Base-by-base conservation (phyloP, 2,113 vertebrate genomes). In the Thinocorus orbignyianus region DNA sequence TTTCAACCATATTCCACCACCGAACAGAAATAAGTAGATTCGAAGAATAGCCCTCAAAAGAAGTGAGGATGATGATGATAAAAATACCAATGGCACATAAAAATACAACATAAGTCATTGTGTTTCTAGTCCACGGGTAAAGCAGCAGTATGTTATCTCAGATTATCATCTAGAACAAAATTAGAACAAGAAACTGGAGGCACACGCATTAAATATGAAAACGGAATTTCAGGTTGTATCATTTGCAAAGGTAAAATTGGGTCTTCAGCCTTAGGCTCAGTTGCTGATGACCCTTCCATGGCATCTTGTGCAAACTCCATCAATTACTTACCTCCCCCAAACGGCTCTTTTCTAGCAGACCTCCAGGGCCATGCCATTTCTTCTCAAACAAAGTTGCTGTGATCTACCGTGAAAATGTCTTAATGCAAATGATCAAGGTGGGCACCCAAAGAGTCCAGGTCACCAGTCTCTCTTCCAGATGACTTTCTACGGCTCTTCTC, bases 351-450 rank as follows among this genome's bases (percentile, higher is more conserved):
- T 37, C 96, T 92, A 52, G 96, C 95, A 93, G 98, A 98, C 35
- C 93, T 98, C 97, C 98, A 98, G 22, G 98, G 76, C 98, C 98
- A 98, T 73, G 60, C 64, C 94, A 97, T 86, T 74, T 98, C 95
- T 76, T 76, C 95, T 13, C 1, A 73, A 83, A 51, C 5, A 33
- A 52, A 12, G 26, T 73, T n/a, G 15, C 30, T 80, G 44, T 65
- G 30, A 4, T 73, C 39, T 55, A 49, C 31, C 26, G 33, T 83
- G 72, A n/a, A 80, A 62, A 5, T 9, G 19, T 44, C 24, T 91
- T 17, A 49, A 55, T 41, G 23, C 17, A 42, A 88, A 72, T 1
- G 2, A 19, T 9, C 48, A 72, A 80, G 15, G 22, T 72, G 19
- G 52, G 9, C 14, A 72, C 23, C 52, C 39, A 52, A 39, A 64